Conservation (phyloP, 2,888 invertebrate genomes). For the Galerucella nymphaeae region DNA sequence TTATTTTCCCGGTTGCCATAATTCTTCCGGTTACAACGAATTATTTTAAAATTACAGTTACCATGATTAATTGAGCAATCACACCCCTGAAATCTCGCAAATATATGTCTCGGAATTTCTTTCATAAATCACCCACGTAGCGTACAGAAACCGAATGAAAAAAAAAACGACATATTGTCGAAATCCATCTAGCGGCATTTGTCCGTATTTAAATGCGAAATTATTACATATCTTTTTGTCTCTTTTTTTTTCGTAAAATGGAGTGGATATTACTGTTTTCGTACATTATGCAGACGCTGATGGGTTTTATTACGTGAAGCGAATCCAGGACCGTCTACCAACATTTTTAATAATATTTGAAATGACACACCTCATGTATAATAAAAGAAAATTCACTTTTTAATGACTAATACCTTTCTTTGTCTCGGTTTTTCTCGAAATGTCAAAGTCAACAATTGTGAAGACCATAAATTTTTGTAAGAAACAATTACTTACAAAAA, state of each 20-base stretch:
- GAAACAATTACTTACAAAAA: too few relatives aligned
- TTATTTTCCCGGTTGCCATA: conserved; percentile 6
- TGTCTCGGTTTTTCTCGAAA: too few relatives aligned
- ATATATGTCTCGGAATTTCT: conserved; percentile 28
- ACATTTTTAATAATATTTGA: too few relatives aligned
- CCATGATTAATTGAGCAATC: conserved; percentile 37
- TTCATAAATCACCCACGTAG: conserved; percentile 39
- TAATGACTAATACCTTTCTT: too few relatives aligned
- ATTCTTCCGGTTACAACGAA: conserved; percentile 15
- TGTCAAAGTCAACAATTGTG: too few relatives aligned
- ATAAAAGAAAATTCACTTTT: too few relatives aligned
- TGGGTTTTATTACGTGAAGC: conserved; percentile 40
- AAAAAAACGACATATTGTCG: conserved; percentile 43
- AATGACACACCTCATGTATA: too few relatives aligned
- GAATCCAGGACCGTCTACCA: conserved; percentile 18
- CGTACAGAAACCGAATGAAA: conserved; percentile 25
- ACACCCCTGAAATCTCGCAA: conserved; percentile 31
- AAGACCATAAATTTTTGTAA: too few relatives aligned
- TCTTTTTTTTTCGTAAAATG: conserved; percentile 42
- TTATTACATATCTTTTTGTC: conserved; percentile 42
- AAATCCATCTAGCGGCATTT: conserved; percentile 43
- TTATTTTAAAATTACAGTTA: conserved; percentile 33
- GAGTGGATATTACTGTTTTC: conserved; percentile 44
- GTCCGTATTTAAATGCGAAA: conserved; percentile 43
- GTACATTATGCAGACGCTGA: conserved; percentile 42